Evolutionary conservation across 2,888 invertebrate species (phyloP).

Genomic region (Diadromus collaris): DNA sequence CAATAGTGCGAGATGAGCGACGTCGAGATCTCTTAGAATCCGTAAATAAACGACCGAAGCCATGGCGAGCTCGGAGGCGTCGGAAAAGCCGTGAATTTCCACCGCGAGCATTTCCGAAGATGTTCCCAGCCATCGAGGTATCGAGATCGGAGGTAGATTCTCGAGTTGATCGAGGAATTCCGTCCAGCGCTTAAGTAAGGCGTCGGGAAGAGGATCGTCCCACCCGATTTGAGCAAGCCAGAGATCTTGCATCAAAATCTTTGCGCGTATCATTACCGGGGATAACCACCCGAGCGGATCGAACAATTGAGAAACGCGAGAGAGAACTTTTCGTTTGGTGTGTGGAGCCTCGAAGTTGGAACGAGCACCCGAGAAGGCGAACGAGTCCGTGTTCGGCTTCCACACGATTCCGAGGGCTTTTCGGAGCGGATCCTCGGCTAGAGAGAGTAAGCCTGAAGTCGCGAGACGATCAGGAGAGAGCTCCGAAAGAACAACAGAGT

Average conservation of each 20-base stretch:
- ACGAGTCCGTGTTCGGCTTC: slow-evolving; percentile 31
- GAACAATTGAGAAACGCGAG: slow-evolving; percentile 53
- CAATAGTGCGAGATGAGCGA: slow-evolving; percentile 3
- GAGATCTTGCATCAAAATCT: slow-evolving; percentile 53
- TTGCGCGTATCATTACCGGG: slow-evolving; percentile 45
- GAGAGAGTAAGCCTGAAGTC: slow-evolving; percentile 13
- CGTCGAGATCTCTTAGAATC: neutral
- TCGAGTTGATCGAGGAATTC: slow-evolving; percentile 34
- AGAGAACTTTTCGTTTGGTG: slow-evolving; percentile 43
- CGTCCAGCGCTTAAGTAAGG: slow-evolving; percentile 24
- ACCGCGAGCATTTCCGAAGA: slow-evolving; percentile 8
- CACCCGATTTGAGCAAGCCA: slow-evolving; percentile 51
- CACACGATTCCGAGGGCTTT: slow-evolving; percentile 39
- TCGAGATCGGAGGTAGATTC: slow-evolving; percentile 22
- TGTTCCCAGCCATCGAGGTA: slow-evolving; percentile 43
- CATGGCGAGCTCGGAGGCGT: slow-evolving; percentile 45
- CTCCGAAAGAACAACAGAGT: slow-evolving; percentile 1
- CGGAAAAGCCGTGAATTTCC: slow-evolving; percentile 52
- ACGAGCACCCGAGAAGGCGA: slow-evolving; percentile 23
- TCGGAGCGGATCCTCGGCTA: neutral
- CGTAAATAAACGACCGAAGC: slow-evolving; percentile 37
- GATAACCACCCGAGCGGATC: slow-evolving; percentile 56
- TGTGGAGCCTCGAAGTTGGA: slow-evolving; percentile 4
- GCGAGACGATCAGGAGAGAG: slow-evolving; percentile 25
- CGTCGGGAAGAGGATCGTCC: slow-evolving; percentile 44